Evolutionary conservation across 2,888 invertebrate species (phyloP), one percentile per base, ranked within the genome.

Genomic region (Stenchaetothrips biformis): DNA sequence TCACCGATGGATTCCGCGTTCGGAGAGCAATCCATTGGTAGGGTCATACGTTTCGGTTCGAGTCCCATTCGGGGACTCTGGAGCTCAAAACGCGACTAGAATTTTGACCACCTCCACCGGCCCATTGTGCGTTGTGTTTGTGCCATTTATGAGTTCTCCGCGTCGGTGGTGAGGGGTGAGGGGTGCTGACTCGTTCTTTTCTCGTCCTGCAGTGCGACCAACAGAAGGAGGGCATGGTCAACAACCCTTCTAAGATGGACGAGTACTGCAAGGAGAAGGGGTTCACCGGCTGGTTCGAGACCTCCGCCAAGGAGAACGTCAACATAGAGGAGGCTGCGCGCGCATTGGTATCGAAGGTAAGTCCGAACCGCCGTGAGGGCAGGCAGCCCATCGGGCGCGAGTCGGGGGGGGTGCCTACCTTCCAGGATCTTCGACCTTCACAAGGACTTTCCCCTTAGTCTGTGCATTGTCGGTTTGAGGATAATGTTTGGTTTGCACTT

Each of bases 281-380:
- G 0, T 98, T 98, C 87, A 91, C 94, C 18, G 95, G 95, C 21
- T 98, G 98, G 97, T 97, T 94, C 86, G 96, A 97, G 88, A 98
- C 97, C 0, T 98, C 97, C 0, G 98, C 98, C 78, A 98, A 97
- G 87, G 97, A 98, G 85, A 96, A 97, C 85, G 93, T 96, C 80
- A 96, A 98, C 87, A 97, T 99, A 80, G 98, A 98, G 86, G 97
- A 98, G 86, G 95, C 98, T 77, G 96, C 97, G 7, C 91, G 93
- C 85, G 94, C 94, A 85, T 90, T 99, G 88, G 96, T 98, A 81
- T 93, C 93, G 88, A 95, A 96, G 92, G 97, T 97, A 87, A 53
- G 53, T 2, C 16, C 53, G 59, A 6, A 18, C 59, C 53, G 53
- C 18, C 59, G 59, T 6, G 16, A 9, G 6, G 11, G 59, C 16